Evolutionary conservation across 1,140 invertebrate species (phyloP).

Genomic region (Hirudo medicinalis): DNA sequence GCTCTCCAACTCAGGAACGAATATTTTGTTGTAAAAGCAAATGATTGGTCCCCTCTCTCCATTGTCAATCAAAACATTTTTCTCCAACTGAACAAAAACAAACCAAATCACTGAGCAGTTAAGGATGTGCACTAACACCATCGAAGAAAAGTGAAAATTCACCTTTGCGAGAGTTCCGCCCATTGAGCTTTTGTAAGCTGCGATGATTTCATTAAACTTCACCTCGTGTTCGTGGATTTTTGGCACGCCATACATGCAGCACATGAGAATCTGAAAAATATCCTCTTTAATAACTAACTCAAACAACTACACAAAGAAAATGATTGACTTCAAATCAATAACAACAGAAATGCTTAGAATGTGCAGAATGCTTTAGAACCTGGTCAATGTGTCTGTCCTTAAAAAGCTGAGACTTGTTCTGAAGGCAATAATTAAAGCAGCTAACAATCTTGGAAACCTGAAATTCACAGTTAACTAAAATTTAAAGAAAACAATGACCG

Average conservation of each 20-base stretch:
- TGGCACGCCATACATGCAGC: background rate
- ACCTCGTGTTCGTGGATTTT: background rate
- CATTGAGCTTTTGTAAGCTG: background rate
- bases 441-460: background rate
- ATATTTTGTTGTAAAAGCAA: constrained; percentile 5
- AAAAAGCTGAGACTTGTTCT: background rate
- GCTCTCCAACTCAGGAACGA: background rate
- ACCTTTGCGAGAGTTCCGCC: background rate
- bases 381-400: constrained; percentile 5
- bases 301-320: background rate
- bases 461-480: background rate
- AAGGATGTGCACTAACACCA: background rate
- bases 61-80: background rate
- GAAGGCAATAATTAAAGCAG: constrained; percentile 6
- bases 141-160: background rate
- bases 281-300: background rate
- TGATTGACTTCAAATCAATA: background rate
- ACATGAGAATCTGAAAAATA: background rate
- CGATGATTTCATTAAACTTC: background rate
- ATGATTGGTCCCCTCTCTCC: background rate
- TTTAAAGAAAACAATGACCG: background rate
- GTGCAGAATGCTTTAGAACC: background rate
- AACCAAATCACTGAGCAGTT: background rate
- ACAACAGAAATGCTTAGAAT: background rate
- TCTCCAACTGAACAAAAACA: background rate